Base-by-base conservation (phyloP, 2,797 vertebrate genomes). In the Cyclura pinguis region DNA sequence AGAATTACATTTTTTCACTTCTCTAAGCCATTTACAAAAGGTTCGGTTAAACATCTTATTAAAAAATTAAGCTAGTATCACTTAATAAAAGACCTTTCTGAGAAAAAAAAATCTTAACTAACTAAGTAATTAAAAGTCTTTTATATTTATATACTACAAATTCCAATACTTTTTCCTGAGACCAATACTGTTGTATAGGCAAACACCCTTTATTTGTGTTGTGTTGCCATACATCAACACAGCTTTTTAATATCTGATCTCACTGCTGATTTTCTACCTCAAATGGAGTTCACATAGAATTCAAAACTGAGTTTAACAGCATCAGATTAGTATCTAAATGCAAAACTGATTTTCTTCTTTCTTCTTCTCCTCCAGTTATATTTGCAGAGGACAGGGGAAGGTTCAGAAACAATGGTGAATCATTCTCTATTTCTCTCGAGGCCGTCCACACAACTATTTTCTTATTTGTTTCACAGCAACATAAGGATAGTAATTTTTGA, bases 261-360 rank as follows among this genome's bases (percentile, higher is more conserved):
- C 16, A 85, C 64, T 87, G 52, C 2, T 85, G 38, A 90, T 72
- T 57, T 69, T 32, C 67, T 92, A 47, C n/a, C 18, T 83, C 47
- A 86, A 91, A 86, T 84, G 42, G 81, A 86, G 59, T 9, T 78
- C 67, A 84, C 13, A 35, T 32, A 35, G n/a, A 42, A 83, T 47
- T 16, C 86, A 93, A 84, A 87, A n/a, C 84, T 85, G 91, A 52
- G 88, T 62, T 0, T 2, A 91, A 91, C 38, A 88, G 52, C 86
- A 90, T 35, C 24, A 90, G 32, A 47, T 57, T 38, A 38, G 0
- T 86, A 52, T 74, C 24, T 67, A 89, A 88, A 92, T 13, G 1
- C 57, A 86, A 62, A 91, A 32, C 0, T 0, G 0, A 67, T 92
- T 90, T 84, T 84, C 20, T n/a, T 91, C 77, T 42, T 0, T 14